Evolutionary conservation across 2,797 vertebrate genomes (phyloP), one percentile per base, ranked within the genome.

Genomic region (Sternarchorhynchus goeldii): DNA sequence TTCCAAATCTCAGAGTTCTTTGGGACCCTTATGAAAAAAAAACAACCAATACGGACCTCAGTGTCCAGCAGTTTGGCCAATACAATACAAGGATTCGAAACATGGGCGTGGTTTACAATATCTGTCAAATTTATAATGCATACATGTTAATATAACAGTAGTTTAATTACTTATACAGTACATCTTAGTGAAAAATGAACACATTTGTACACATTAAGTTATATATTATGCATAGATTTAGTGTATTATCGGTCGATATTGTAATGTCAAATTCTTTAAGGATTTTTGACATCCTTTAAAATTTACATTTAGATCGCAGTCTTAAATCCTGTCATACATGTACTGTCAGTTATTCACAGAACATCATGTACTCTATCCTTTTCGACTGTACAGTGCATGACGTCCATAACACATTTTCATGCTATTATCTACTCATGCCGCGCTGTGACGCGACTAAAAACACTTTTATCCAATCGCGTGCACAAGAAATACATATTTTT

Each of bases 1-100:
- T 95, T 96, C 95, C 94, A 94, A 94, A 96, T 94, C 95, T 96
- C 94, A 78, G 94, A 96, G 94, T 96, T 96, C 94, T 96, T 96
- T 95, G 94, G 94, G 94, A 96, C 93, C 93, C 92, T 92, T 94
- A 86, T 91, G n/a, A 88, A 92, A 94, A 94, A 78, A 91, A 91
- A 88, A 78, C 83, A 91, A 85, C 95, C 95, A 96, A 97, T 96
- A 87, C 85, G 86, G 50, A 85, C 73, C 83, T 90, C 88, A 89
- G 89, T 92, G 91, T 90, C 91, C 93, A 89, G 93, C 93, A 88
- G 82, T 85, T 86, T 60, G 88, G 70, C 96, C 96, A 97, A 97
- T 96, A 84, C 74, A 76, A 56, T 80, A 34, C 20, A 66, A 82
- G 87, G 86, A 89, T 87, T 77, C 76, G 69, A 73, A 84, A 83